phyloP scores from a whole-genome alignment of 92 coral and sea anemone species.

The Heliopora coerulea region DNA sequence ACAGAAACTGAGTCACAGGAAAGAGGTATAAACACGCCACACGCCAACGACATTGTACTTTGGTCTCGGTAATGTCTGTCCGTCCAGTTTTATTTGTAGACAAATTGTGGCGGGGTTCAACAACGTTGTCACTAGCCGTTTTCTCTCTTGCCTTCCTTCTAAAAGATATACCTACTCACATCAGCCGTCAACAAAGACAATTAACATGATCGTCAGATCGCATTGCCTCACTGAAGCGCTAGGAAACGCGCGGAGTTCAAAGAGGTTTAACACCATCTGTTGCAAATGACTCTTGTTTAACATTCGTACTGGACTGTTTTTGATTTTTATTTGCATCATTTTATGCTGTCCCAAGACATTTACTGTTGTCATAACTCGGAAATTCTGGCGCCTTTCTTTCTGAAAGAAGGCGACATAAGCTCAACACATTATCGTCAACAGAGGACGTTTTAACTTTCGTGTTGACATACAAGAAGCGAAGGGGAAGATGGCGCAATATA shows the following conservation, averaged over 20 bases:
- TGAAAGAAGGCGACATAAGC: constrained; percentile 29
- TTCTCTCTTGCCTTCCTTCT: no score
- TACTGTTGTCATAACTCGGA: constrained; percentile 20
- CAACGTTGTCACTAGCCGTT: neutral
- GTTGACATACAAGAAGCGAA: constrained; percentile 37
- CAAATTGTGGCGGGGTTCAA: constrained; percentile 1
- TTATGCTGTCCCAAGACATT: constrained; percentile 14
- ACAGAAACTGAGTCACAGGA: no score
- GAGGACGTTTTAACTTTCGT: constrained; percentile 37
- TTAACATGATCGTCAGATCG: constrained; percentile 19
- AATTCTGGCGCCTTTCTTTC: constrained; percentile 28
- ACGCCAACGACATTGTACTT: neutral
- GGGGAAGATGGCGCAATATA: constrained; percentile 8
- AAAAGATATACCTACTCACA: no score
- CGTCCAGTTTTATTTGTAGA: neutral
- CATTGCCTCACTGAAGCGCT: constrained; percentile 18
- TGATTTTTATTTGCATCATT: constrained; percentile 9
- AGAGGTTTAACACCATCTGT: constrained; percentile 11
- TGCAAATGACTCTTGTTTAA: constrained; percentile 16
- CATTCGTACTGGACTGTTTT: constrained; percentile 22
- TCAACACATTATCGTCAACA: constrained; percentile 34
- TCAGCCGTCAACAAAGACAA: constrained; percentile 12
- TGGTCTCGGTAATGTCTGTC: constrained; percentile 19
- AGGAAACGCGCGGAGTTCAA: constrained; percentile 15
- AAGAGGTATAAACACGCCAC: neutral